Base-by-base conservation (phyloP, 2,888 invertebrate genomes). In the Escarpia spicata region DNA sequence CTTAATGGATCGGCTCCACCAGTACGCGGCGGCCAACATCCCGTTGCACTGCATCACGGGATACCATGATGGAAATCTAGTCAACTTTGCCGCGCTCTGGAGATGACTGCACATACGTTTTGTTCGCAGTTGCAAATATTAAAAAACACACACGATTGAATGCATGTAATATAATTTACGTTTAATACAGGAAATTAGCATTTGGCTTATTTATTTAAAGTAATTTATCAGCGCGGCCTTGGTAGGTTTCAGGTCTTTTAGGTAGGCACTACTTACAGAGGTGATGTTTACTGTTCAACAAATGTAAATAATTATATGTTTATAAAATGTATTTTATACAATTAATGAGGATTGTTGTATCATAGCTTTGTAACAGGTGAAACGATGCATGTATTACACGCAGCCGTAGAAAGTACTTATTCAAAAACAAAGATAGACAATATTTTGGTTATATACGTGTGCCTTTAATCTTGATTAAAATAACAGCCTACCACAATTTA, bases 41-140 rank as follows among this genome's bases (percentile, higher is more conserved):
- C 94, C 93, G 3, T 93, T 95, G 0, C 93, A 94, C 90, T 95
- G 94, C 92, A 90, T 96, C 44, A 95, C 95, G 92, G 94, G 95
- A n/a, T 96, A 96, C 92, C 58, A 93, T 58, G 94, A 95, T 43
- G 95, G 96, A 92, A 95, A 95, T 44, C 94, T 94, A 3, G 92
- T 95, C 3, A 95, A 95, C 92, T 96, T 95, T 94, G 95, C 95
- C 45, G 95, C 95, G 19, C 94, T 96, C 19, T 96, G 96, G 96
- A 92, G 94, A 90, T 92, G 92, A 26, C 75, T 26, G 4, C 75
- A 75, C 26, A 75, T n/a, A 75, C 75, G n/a, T 75, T 26, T 75
- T 75, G 26, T n/a, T 75, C 75, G 75, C 19, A 52, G 52, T 52
- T 52, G 52, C 52, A 52, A 52, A 52, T 52, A 15, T 52, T 52